phyloP scores from a whole-genome alignment of 64 coral and sea anemone species.

The Cladopsammia gracilis region DNA sequence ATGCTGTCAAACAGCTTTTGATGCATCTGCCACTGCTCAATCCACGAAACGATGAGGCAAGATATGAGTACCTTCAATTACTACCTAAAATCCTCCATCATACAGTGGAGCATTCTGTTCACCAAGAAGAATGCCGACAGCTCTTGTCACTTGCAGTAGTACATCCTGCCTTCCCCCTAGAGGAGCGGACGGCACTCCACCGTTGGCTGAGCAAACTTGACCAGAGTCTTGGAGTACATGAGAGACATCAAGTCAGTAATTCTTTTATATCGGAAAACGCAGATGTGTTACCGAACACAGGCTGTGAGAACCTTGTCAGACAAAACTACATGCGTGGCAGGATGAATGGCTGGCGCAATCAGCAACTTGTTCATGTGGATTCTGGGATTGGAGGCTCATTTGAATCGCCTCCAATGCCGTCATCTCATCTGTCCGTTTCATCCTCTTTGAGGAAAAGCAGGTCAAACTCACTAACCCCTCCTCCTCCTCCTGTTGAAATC shows the following conservation, averaged over 20 bases:
- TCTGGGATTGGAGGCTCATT: constrained; percentile 88
- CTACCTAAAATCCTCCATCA: constrained; percentile 89
- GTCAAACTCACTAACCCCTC: constrained; percentile 89
- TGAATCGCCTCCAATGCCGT: constrained; percentile 50
- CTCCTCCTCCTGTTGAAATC: constrained; percentile 77
- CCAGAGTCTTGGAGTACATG: constrained; percentile 78
- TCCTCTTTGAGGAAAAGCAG: constrained; percentile 64
- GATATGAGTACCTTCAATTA: constrained; percentile 92
- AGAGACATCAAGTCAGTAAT: constrained; percentile 73
- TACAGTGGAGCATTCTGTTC: constrained; percentile 81
- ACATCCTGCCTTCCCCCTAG: constrained; percentile 94
- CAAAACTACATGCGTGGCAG: constrained; percentile 77
- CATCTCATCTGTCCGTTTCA: constrained; percentile 37
- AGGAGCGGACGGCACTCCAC: constrained; percentile 86
- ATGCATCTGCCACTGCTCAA: constrained; percentile 89
- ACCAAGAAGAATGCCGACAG: constrained; percentile 96
- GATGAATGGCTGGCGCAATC: constrained; percentile 87
- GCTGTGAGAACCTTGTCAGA: constrained; percentile 84
- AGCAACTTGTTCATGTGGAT: constrained; percentile 84
- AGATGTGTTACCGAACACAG: constrained; percentile 77
- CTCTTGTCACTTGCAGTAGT: constrained; percentile 95
- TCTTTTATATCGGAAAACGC: constrained; percentile 52
- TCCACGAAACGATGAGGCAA: constrained; percentile 91
- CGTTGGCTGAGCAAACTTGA: constrained; percentile 94
- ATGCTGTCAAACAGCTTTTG: constrained; percentile 84